Percentiles rank a stretch among this genome's conserved stretches.
These are phyloP conservation scores for Papilio demoleus DNA, from an alignment of 2,888 invertebrate genomes.

Conservation along the genomic window DNA sequence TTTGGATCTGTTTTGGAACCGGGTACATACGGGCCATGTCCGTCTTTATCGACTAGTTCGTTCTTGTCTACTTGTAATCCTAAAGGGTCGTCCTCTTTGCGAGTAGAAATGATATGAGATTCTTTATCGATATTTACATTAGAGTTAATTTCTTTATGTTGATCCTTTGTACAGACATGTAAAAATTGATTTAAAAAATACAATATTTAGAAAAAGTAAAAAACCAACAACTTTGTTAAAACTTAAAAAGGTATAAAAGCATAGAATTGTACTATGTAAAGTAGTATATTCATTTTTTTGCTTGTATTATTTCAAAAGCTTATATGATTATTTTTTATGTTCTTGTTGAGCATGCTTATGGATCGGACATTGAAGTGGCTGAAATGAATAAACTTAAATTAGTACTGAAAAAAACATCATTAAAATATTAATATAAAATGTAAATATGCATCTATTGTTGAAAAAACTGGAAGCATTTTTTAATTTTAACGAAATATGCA, in stretches of 20 bases:
- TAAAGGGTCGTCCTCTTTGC: conserved; percentile 57
- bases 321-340: conserved; percentile 35
- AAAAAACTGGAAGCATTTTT: no score
- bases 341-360: conserved; percentile 53
- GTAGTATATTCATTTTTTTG: conserved; percentile 44
- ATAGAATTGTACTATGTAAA: conserved; percentile 13
- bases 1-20: conserved; percentile 82
- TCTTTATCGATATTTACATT: conserved; percentile 42
- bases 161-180: conserved; percentile 74
- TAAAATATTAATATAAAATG: neutral
- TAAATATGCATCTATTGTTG: neutral
- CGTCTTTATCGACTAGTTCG: conserved; percentile 64
- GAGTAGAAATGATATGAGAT: conserved; percentile 31
- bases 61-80: conserved; percentile 58
- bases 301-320: conserved; percentile 46
- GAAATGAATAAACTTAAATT: conserved; percentile 56
- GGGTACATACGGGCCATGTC: conserved; percentile 79
- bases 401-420: neutral
- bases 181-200: conserved; percentile 56
- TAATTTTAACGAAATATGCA: no score
- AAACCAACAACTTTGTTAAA: conserved; percentile 33
- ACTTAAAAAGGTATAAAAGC: conserved; percentile 17
- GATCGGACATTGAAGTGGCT: conserved; percentile 67
- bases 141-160: conserved; percentile 44
- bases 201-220: conserved; percentile 35